phyloP scores from a whole-genome alignment of 2,797 vertebrate species.

The Scleropages formosus region DNA sequence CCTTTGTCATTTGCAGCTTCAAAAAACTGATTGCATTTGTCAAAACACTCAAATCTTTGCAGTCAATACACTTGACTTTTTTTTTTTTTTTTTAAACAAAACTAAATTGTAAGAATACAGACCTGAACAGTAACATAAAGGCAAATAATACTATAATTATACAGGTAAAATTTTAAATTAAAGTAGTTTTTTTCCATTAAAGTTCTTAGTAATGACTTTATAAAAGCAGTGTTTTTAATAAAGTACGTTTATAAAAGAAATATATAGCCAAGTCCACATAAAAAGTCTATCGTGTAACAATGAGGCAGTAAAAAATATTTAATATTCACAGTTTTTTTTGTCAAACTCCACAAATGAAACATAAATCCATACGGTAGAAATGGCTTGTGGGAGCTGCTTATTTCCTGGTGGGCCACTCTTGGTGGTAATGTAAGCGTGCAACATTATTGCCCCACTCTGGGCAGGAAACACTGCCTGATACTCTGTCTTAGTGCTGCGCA shows the following conservation, averaged over 20 bases:
- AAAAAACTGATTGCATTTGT: conserved; percentile 46
- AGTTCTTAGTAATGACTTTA: no score
- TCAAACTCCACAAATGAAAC: background rate
- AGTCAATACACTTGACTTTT: conserved; percentile 41
- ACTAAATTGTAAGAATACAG: no score
- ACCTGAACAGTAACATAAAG: no score
- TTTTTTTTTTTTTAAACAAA: no score
- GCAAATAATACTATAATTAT: no score
- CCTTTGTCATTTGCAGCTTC: conserved; percentile 56
- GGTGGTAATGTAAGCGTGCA: background rate
- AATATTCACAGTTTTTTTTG: background rate
- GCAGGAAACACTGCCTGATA: background rate
- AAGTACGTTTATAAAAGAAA: no score
- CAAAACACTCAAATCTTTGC: conserved; percentile 56
- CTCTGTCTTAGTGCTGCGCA: no score
- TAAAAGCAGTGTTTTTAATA: no score
- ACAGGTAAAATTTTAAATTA: background rate
- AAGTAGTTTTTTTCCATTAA: no score
- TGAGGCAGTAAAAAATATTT: background rate
- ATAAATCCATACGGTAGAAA: background rate
- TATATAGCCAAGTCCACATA: no score
- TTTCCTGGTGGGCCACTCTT: no score
- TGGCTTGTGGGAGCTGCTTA: background rate
- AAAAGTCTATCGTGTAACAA: background rate
- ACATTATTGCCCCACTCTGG: background rate